These are phyloP conservation scores for human (Homo sapiens) DNA, from an alignment of 2,113 vertebrate species.

Conservation along the genomic window GRCh38 chr6:46009001-46009500, in stretches of 20 bases:
- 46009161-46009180: too few species aligned
- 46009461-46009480: neutral
- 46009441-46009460: neutral
- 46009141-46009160: neutral
- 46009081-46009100: neutral
- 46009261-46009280: neutral
- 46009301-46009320: slow-evolving; percentile 42
- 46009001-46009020: neutral
- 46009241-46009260: neutral
- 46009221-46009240: neutral
- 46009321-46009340: neutral
- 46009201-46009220: neutral
- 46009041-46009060: neutral
- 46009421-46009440: neutral
- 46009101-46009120: neutral
- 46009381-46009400: neutral
- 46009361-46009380: neutral
- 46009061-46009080: neutral
- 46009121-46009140: neutral
- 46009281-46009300: neutral
- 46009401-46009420: neutral
- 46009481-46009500: neutral
- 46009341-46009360: neutral
- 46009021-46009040: neutral
- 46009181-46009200: neutral